phyloP scores from a whole-genome alignment of 2,888 invertebrate species.

The Diarsia mendica region DNA sequence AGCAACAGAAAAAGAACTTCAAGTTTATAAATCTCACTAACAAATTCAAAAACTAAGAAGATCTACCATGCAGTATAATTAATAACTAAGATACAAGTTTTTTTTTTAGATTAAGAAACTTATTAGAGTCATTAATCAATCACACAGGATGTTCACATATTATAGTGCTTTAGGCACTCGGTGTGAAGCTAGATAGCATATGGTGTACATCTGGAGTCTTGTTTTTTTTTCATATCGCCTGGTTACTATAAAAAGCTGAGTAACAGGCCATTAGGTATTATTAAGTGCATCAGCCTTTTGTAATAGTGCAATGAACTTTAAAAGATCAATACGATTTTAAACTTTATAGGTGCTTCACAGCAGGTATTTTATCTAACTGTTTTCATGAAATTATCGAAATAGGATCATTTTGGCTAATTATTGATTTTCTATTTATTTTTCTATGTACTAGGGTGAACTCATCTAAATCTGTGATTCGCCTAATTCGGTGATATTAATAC shows the following conservation, averaged over 20 bases:
- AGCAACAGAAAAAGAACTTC: background rate
- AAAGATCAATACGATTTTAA: background rate
- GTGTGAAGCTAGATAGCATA: slow-evolving; percentile 28
- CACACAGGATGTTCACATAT: slow-evolving; percentile 16
- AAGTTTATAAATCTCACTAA: too few species aligned
- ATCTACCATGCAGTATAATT: background rate
- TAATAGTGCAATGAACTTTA: slow-evolving; percentile 23
- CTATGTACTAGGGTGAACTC: too few species aligned
- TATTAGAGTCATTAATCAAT: slow-evolving; percentile 22
- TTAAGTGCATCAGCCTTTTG: slow-evolving; percentile 11
- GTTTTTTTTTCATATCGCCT: slow-evolving; percentile 11
- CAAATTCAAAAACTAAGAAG: background rate
- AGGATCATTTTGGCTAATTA: background rate
- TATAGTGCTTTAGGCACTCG: slow-evolving; percentile 13
- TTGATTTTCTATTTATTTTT: background rate
- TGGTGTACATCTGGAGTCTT: slow-evolving; percentile 41
- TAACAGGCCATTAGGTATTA: slow-evolving; percentile 9
- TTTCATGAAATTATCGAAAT: background rate
- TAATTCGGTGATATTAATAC: too few species aligned
- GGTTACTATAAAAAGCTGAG: slow-evolving; percentile 27
- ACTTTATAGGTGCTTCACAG: background rate
- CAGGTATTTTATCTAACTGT: background rate
- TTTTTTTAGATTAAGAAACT: slow-evolving; percentile 11
- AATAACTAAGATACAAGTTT: slow-evolving; percentile 3
- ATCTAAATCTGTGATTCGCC: too few species aligned